Base-by-base conservation (phyloP, 2,888 invertebrate species). In the Watsonalla binaria region DNA sequence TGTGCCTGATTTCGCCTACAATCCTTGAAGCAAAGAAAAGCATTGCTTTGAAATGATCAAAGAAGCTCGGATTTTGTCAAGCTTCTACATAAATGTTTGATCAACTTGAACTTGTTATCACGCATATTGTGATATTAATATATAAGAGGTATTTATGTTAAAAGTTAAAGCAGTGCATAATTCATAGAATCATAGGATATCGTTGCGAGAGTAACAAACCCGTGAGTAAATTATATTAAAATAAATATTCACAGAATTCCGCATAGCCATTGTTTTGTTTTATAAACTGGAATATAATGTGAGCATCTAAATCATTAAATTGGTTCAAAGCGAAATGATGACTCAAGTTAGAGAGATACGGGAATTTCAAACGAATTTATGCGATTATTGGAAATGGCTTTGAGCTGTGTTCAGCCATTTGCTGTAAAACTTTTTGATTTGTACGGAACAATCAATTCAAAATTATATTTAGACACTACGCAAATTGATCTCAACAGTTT, bases 381-480 rank as follows among this genome's bases (percentile, higher is more conserved):
- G 65, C 69, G 64, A 75, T 74, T 74, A 74, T 73, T 69, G 70
- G 68, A 66, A 70, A 72, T 69, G 60, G 68, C 68, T 65, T 55
- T 59, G 63, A 60, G 59, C 58, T 60, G 55, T 65, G 63, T 59
- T 61, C 62, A 61, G 52, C 65, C 60, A 74, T 74, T 74, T 73
- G 68, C 70, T 74, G 65, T 59, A 53, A 60, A 72, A 75, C 62
- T 73, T 76, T 72, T 69, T 68, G 68, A 70, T 67, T 68, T 60
- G 62, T 42, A 54, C 47, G 58, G 69, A 67, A 66, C 68, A 66
- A 60, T 64, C 53, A 33, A 45, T n/a, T 50, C 13, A 56, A 57
- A 60, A 56, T 63, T 46, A 46, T 6, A 46, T 14, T 46, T 46
- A 7, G 7, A 42, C 7, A 11, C 42, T 42, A 42, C 42, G 42